phyloP scores from a whole-genome alignment of 1,140 invertebrate genomes.

The Drosophila ananassae region DNA sequence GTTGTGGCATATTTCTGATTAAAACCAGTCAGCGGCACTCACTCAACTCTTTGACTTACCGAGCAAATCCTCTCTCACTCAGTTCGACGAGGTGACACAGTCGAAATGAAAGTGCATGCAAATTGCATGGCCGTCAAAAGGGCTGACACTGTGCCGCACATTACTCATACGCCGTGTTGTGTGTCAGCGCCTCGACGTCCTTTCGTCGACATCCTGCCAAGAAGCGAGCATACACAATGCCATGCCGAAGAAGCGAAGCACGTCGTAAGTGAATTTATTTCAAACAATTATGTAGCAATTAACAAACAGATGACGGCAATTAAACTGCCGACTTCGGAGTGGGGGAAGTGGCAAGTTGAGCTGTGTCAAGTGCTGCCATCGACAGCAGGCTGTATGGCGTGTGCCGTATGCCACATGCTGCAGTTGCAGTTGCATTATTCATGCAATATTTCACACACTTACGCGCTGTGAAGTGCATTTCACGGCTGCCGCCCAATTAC shows the following conservation, averaged over 20 bases:
- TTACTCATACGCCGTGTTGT: conserved; percentile 69
- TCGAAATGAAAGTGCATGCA: conserved; percentile 57
- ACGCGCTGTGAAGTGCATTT: conserved; percentile 39
- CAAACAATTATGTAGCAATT: conserved; percentile 82
- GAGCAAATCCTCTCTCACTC: conserved; percentile 8
- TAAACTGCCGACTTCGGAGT: conserved; percentile 44
- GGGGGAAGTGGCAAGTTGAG: conserved; percentile 30
- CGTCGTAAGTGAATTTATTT: conserved; percentile 76
- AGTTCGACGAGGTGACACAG: conserved; percentile 31
- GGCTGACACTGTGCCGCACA: conserved; percentile 40
- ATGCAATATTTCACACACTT: conserved; percentile 64
- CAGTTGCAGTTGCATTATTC: conserved; percentile 60
- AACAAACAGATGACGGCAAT: conserved; percentile 80
- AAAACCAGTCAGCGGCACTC: conserved; percentile 34
- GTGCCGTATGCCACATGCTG: conserved; percentile 3
- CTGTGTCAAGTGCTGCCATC: conserved; percentile 45
- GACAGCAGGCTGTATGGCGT: conserved; percentile 15
- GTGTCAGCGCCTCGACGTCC: conserved; percentile 51
- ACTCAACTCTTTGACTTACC: conserved; percentile 26
- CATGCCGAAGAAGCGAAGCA: conserved; percentile 5
- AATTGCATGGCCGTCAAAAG: conserved; percentile 45
- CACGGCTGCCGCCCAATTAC: conserved; percentile 25
- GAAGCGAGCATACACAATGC: not conserved
- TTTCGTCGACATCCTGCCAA: conserved; percentile 36
- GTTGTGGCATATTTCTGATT: conserved; percentile 4